A percentile compares a stretch with the other conserved stretches of the same genome.
Conservation (phyloP, 2,888 invertebrate genomes). For the Dorcus parallelipipedus region DNA sequence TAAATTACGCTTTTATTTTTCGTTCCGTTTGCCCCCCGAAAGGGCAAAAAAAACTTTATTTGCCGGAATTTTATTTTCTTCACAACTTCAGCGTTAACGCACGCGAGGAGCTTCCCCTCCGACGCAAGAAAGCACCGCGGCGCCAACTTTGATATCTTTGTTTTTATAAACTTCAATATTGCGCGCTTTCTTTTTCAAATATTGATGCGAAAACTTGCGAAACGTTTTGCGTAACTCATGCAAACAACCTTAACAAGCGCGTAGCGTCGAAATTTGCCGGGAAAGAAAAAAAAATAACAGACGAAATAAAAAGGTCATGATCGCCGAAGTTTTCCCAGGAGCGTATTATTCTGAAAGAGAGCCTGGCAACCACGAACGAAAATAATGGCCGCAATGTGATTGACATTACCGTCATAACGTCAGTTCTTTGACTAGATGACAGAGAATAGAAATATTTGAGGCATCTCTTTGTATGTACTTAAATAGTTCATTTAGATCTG, state of each 20-base stretch:
- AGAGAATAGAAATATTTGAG: too few species aligned
- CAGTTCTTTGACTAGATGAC: too few species aligned
- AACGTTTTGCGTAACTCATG: slow-evolving; percentile 14
- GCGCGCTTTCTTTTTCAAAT: slow-evolving; percentile 20
- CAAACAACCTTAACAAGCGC: neutral
- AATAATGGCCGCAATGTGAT: slow-evolving; percentile 24
- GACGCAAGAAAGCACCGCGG: slow-evolving; percentile 3
- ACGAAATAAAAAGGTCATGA: neutral
- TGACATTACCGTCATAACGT: slow-evolving; percentile 16
- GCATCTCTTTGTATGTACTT: too few species aligned
- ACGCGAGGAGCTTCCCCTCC: neutral
- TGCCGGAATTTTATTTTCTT: slow-evolving; percentile 17
- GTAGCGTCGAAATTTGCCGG: neutral
- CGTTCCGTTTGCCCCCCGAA: slow-evolving; percentile 8
- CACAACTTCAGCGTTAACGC: slow-evolving; percentile 7
- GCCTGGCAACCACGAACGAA: slow-evolving; percentile 23
- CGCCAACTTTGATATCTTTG: slow-evolving; percentile 17
- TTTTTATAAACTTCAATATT: slow-evolving; percentile 21
- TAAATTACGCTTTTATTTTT: neutral
- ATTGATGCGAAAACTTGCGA: slow-evolving; percentile 21
- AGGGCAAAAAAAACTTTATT: slow-evolving; percentile 16
- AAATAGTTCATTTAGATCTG: too few species aligned
- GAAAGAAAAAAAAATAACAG: neutral
- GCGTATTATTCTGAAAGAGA: neutral
- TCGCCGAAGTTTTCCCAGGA: neutral